Conservation (phyloP, 2,113 vertebrate species). For the Phyllopteryx taeniolatus region DNA sequence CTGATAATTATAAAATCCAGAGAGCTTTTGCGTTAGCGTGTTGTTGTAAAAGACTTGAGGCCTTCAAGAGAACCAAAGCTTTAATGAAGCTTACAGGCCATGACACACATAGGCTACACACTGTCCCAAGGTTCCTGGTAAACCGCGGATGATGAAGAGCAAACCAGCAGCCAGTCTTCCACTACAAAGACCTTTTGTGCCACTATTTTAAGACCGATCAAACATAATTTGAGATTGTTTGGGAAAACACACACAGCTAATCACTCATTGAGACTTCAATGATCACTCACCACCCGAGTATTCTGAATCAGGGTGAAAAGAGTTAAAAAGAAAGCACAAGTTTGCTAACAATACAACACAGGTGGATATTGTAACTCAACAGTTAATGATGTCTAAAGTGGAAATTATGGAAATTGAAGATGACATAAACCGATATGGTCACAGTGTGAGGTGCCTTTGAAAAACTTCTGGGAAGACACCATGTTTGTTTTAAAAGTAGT, state of each 20-base stretch:
- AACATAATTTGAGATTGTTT: background rate
- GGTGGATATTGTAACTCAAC: too few species aligned
- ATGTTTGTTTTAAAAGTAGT: too few species aligned
- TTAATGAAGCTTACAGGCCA: slow-evolving; percentile 13
- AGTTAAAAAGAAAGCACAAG: background rate
- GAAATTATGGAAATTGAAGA: too few species aligned
- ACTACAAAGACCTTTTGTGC: slow-evolving; percentile 22
- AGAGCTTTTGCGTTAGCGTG: background rate
- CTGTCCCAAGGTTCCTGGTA: slow-evolving; percentile 19
- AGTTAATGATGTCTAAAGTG: too few species aligned
- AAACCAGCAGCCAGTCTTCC: slow-evolving; percentile 29
- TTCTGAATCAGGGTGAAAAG: background rate
- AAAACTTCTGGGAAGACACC: too few species aligned
- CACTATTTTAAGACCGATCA: background rate
- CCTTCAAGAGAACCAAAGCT: background rate
- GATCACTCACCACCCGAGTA: background rate
- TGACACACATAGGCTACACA: slow-evolving; percentile 13
- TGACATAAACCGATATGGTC: too few species aligned
- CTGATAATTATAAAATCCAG: background rate
- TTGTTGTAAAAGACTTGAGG: slow-evolving; percentile 12
- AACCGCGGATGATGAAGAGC: slow-evolving; percentile 37
- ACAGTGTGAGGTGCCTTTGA: too few species aligned
- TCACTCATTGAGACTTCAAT: background rate
- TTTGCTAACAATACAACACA: background rate
- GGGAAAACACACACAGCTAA: background rate